phyloP scores from a whole-genome alignment of 2,888 invertebrate genomes.

The Ophion slaviceki region DNA sequence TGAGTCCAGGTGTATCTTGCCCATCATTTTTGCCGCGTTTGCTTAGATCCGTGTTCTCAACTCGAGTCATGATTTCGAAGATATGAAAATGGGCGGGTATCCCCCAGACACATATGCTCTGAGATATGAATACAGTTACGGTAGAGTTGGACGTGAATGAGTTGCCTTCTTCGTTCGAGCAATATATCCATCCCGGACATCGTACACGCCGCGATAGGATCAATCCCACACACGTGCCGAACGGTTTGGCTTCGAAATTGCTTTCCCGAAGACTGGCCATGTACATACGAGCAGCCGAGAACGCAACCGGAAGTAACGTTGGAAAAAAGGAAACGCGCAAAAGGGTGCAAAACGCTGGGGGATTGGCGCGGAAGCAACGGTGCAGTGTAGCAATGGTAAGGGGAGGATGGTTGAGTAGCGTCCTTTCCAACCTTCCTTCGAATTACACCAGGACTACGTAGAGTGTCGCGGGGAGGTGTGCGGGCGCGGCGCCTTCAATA shows the following conservation, averaged over 20 bases:
- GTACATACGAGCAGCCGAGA: slow-evolving; percentile 16
- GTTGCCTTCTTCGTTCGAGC: slow-evolving; percentile 48
- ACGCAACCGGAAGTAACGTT: slow-evolving; percentile 39
- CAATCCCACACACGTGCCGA: slow-evolving; percentile 62
- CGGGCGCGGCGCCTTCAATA: slow-evolving; percentile 46
- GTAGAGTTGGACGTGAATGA: slow-evolving; percentile 31
- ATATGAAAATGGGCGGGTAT: neutral
- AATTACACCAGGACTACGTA: slow-evolving; percentile 36
- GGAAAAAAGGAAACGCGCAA: slow-evolving; percentile 33
- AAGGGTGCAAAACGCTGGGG: slow-evolving; percentile 16
- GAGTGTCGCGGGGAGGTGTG: slow-evolving; percentile 16
- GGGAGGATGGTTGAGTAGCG: slow-evolving; percentile 20
- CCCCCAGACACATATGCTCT: neutral
- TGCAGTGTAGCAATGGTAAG: neutral
- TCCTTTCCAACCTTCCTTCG: neutral
- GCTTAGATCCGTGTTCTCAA: neutral
- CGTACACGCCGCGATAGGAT: slow-evolving; percentile 45
- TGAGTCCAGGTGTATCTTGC: neutral
- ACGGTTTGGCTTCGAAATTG: slow-evolving; percentile 64
- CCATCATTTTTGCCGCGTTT: neutral
- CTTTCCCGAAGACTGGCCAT: slow-evolving; percentile 57
- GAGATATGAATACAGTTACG: slow-evolving; percentile 24
- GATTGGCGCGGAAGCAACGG: neutral
- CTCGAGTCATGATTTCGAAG: neutral
- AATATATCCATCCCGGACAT: slow-evolving; percentile 45